Conservation (phyloP, 2,888 invertebrate species). For the Mylabris sibirica region DNA sequence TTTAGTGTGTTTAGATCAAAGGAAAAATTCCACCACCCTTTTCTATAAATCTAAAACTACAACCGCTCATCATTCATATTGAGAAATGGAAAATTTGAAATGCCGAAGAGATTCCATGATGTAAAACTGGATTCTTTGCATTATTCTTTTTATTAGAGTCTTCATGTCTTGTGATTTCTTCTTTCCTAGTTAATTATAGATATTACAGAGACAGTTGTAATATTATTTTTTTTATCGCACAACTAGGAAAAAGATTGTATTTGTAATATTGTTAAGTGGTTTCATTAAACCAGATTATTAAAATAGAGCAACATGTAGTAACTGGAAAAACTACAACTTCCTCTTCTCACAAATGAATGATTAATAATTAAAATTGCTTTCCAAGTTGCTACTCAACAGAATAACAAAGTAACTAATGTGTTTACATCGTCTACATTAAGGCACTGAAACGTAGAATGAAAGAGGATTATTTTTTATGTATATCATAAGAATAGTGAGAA, state of each 20-base stretch:
- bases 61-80: neutral
- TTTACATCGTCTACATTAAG: no score
- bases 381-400: no score
- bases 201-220: neutral
- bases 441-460: no score
- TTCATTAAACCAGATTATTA: neutral
- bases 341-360: no score
- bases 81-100: neutral
- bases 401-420: no score
- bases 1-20: slow-evolving; percentile 6
- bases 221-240: no score
- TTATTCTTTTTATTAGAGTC: neutral
- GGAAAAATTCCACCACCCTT: neutral
- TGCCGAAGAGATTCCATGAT: neutral
- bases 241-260: neutral
- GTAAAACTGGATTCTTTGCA: neutral
- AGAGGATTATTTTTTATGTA: no score
- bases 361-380: no score
- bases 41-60: neutral
- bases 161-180: neutral
- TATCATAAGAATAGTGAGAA: no score
- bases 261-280: neutral
- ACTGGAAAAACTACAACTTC: no score
- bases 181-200: neutral
- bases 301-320: neutral